A percentile compares a stretch with the other conserved stretches of the same genome.
Conservation (phyloP, 1,140 invertebrate species). For the Bombus polaris region DNA sequence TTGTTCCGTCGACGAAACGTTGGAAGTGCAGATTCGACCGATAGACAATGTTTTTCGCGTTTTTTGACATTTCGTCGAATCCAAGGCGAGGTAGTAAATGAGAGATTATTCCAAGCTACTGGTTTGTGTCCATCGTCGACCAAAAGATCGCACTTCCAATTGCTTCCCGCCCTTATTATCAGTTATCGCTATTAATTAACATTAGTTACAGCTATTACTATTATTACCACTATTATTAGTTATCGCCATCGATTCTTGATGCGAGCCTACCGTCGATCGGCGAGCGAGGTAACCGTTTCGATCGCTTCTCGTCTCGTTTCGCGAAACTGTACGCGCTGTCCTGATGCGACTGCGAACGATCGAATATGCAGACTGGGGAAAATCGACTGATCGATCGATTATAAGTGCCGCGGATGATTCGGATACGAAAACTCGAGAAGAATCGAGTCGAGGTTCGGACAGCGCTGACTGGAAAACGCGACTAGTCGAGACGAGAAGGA, state of each 20-base stretch:
- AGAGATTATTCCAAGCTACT: too few relatives aligned
- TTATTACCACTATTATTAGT: constrained; percentile 74
- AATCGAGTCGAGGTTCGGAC: not conserved
- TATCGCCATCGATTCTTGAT: constrained; percentile 77
- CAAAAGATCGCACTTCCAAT: constrained; percentile 36
- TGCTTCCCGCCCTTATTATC: constrained; percentile 63
- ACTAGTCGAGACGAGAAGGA: constrained; percentile 32
- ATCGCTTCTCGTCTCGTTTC: constrained; percentile 58
- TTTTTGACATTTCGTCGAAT: too few relatives aligned
- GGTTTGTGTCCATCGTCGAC: not conserved
- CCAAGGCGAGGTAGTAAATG: fast-evolving
- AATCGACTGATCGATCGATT: not conserved
- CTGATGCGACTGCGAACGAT: not conserved
- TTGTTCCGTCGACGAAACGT: constrained; percentile 39
- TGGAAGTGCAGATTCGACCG: constrained; percentile 15
- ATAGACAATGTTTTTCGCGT: not conserved
- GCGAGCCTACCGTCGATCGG: constrained; percentile 65
- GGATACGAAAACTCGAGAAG: not conserved
- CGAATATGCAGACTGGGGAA: too few relatives aligned
- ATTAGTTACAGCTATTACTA: constrained; percentile 73
- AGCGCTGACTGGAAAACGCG: not conserved
- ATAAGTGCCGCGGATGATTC: not conserved
- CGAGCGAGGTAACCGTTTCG: constrained; percentile 69
- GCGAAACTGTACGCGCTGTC: not conserved
- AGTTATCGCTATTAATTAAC: constrained; percentile 75